Conservation (phyloP, 2,888 invertebrate species). For the Nebria brevicollis region DNA sequence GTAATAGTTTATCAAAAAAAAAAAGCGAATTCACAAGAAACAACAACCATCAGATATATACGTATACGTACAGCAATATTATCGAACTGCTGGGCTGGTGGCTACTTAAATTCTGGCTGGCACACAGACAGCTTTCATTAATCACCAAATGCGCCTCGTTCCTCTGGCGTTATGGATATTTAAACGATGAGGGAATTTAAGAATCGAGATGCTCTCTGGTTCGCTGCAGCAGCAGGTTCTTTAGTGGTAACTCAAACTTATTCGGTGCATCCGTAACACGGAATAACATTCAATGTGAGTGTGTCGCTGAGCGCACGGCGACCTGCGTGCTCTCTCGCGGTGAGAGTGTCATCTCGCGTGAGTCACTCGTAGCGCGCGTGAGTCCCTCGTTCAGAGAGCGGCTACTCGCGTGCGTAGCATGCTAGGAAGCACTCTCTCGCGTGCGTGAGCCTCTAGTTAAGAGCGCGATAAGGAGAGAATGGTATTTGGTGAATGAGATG, state of each 20-base stretch:
- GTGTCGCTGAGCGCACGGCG: too few species aligned
- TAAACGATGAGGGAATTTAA: slow-evolving; percentile 21
- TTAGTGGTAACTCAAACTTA: neutral
- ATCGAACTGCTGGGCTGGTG: neutral
- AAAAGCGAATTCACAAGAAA: too few species aligned
- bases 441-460: slow-evolving; percentile 24
- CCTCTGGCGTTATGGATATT: slow-evolving; percentile 15
- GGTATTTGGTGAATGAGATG: slow-evolving; percentile 48
- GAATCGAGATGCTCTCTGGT: neutral
- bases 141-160: slow-evolving; percentile 9
- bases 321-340: too few species aligned
- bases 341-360: too few species aligned
- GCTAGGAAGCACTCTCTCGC: neutral
- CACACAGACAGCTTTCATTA: slow-evolving; percentile 8
- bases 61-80: neutral
- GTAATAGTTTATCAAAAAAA: too few species aligned
- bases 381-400: neutral
- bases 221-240: neutral
- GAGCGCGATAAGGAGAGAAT: slow-evolving; percentile 35
- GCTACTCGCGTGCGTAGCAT: neutral
- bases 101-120: neutral
- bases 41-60: too few species aligned
- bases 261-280: too few species aligned
- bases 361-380: neutral
- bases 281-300: too few species aligned